Evolutionary conservation across 2,888 invertebrate species (phyloP).

Genomic region (Dendrolimus pini): DNA sequence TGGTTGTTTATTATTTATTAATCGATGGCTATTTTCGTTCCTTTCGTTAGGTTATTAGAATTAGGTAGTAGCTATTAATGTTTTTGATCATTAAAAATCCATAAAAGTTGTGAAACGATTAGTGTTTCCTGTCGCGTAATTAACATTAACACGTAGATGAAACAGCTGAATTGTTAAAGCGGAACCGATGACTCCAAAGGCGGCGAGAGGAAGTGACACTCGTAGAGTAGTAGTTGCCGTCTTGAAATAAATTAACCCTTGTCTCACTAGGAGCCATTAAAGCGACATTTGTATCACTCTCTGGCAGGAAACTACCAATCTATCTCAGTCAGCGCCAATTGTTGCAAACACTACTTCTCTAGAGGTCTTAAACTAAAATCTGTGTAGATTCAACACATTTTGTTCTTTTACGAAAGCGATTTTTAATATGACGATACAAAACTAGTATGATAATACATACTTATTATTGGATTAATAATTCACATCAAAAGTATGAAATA

Average conservation of each 20-base stretch:
- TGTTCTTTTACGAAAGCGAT: background rate
- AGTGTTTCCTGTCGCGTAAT: constrained; percentile 1
- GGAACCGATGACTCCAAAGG: constrained; percentile 17
- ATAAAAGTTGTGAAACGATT: constrained; percentile 1
- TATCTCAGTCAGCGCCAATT: constrained; percentile 52
- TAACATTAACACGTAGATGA: constrained; percentile 1
- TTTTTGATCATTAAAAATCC: background rate
- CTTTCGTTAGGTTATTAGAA: background rate
- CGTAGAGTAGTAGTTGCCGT: constrained; percentile 29
- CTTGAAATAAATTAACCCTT: constrained; percentile 54
- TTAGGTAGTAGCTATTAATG: background rate
- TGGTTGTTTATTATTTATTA: background rate
- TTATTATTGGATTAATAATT: too few species aligned
- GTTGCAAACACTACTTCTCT: constrained; percentile 25
- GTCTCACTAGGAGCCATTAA: constrained; percentile 45
- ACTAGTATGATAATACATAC: too few species aligned
- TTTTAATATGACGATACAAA: too few species aligned
- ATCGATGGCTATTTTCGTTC: background rate
- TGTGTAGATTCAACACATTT: background rate
- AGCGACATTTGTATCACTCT: constrained; percentile 52
- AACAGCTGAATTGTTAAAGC: constrained; percentile 16
- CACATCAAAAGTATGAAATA: too few species aligned
- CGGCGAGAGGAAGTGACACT: constrained; percentile 27
- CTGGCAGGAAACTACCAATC: constrained; percentile 59
- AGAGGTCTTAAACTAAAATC: background rate